These are phyloP conservation scores for Mormyrus hasselquistii DNA, from an alignment of 2,797 vertebrate species.

Conservation along the genomic window DNA sequence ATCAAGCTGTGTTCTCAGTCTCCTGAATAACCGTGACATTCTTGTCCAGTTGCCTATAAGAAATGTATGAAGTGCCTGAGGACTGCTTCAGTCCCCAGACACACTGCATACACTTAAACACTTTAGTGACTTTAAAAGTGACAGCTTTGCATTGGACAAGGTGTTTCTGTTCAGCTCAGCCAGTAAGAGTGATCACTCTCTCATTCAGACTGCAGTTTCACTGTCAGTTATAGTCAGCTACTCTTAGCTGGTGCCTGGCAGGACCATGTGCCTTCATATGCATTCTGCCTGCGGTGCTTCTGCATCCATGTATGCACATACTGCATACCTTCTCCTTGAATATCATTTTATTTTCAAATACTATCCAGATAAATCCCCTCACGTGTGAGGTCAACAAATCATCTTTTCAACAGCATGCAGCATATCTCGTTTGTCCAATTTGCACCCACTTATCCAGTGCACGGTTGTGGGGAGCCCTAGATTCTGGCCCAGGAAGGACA, in stretches of 20 bases:
- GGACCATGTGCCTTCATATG: not conserved
- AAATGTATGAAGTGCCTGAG: not conserved
- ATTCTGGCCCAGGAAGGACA: not conserved
- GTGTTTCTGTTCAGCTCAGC: not conserved
- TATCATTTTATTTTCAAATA: not conserved
- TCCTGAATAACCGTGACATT: not conserved
- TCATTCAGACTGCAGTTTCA: not conserved
- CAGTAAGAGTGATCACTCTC: not conserved
- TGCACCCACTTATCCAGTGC: not conserved
- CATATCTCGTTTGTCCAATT: not conserved
- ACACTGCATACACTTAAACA: not conserved
- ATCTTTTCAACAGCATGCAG: not conserved
- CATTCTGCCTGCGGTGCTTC: not conserved
- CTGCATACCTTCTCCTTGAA: not conserved
- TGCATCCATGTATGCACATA: not conserved
- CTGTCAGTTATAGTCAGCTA: not conserved
- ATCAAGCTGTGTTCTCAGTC: not conserved
- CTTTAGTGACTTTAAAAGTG: not conserved
- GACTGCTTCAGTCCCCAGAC: not conserved
- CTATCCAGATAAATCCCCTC: not conserved
- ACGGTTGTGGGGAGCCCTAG: not conserved
- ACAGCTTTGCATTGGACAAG: not conserved
- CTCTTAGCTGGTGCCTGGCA: not conserved
- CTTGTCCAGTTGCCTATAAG: not conserved
- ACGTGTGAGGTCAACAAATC: not conserved